phyloP scores from a whole-genome alignment of 2,888 invertebrate species.

The Prenolepis imparis region DNA sequence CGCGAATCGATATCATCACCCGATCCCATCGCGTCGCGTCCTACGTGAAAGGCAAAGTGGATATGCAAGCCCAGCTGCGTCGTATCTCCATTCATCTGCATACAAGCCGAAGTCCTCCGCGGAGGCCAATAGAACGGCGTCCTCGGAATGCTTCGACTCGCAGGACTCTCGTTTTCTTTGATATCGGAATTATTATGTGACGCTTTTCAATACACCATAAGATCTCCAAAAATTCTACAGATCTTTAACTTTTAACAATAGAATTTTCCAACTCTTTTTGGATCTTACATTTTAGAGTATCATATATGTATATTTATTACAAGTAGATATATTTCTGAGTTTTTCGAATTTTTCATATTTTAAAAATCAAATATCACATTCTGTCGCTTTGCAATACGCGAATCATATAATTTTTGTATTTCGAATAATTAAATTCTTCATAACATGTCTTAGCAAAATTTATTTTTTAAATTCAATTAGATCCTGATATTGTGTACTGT shows the following conservation, averaged over 20 bases:
- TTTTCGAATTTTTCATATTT: neutral
- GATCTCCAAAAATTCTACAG: neutral
- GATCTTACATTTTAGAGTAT: neutral
- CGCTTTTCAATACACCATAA: neutral
- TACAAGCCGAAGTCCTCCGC: slow-evolving; percentile 44
- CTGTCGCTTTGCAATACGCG: neutral
- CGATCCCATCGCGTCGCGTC: neutral
- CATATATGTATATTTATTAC: neutral
- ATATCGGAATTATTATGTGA: slow-evolving; percentile 44
- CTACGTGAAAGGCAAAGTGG: slow-evolving; percentile 48
- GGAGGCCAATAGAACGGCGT: slow-evolving; percentile 41
- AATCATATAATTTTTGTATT: neutral
- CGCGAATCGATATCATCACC: slow-evolving; percentile 42
- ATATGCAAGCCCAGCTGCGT: slow-evolving; percentile 51
- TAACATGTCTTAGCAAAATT: neutral
- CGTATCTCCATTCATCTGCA: slow-evolving; percentile 60
- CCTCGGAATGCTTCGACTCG: slow-evolving; percentile 31
- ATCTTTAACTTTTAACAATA: neutral
- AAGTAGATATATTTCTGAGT: neutral
- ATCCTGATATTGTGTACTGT: neutral
- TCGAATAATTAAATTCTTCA: neutral
- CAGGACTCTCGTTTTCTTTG: slow-evolving; percentile 33
- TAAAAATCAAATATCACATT: neutral
- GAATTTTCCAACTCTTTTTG: neutral
- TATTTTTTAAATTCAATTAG: neutral